phyloP scores from a whole-genome alignment of 2,797 vertebrate species.

The Sus cebifrons region DNA sequence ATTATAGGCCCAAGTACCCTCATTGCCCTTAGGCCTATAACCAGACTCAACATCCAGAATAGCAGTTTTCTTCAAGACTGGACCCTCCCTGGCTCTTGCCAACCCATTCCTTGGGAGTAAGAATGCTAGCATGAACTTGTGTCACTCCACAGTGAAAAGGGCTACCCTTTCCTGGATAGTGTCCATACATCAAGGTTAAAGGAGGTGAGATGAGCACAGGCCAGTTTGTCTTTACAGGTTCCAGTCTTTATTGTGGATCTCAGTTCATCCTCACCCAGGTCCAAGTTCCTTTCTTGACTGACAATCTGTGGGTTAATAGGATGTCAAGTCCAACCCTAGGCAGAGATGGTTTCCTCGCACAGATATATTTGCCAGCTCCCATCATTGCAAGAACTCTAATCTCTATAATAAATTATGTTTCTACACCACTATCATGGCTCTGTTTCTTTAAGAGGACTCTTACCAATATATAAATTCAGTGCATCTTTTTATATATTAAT shows the following conservation, averaged over 20 bases:
- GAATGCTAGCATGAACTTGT: background rate
- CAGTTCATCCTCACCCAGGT: background rate
- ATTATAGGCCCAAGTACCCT: background rate
- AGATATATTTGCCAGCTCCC: background rate
- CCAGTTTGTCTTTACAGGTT: background rate
- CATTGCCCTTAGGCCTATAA: no score
- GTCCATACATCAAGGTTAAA: background rate
- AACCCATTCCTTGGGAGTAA: background rate
- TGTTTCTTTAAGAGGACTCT: background rate
- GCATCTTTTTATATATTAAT: background rate
- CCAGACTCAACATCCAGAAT: background rate
- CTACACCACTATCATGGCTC: background rate
- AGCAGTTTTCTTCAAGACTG: background rate
- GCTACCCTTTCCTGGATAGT: background rate
- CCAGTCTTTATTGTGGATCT: background rate
- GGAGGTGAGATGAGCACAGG: background rate
- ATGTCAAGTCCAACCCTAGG: fast-evolving
- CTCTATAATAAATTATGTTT: background rate
- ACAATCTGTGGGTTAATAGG: background rate
- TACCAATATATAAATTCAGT: background rate
- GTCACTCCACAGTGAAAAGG: background rate
- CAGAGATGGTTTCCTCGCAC: background rate
- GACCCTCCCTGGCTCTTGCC: background rate
- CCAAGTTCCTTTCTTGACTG: background rate
- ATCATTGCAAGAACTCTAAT: background rate